A percentile compares a stretch with the other conserved stretches of the same genome.
Conservation (phyloP, 1,140 invertebrate species). For the Rhagoletis pomonella region DNA sequence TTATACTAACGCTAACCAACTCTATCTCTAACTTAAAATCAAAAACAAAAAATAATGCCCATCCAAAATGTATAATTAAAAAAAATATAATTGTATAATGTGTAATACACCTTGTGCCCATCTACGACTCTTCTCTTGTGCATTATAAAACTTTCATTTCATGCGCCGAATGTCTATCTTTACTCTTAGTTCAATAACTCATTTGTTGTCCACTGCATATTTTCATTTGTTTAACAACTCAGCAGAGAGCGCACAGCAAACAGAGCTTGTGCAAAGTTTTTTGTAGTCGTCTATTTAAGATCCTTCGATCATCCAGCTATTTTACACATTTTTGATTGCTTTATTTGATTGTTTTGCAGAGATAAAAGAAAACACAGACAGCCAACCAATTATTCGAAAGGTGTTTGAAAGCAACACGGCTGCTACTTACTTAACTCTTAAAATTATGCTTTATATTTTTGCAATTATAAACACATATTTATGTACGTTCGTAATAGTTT, state of each 20-base stretch:
- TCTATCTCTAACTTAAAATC: too few species aligned
- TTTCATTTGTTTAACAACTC: slow-evolving; percentile 33
- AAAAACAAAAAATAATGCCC: too few species aligned
- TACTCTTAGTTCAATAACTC: neutral
- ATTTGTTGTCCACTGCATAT: too few species aligned
- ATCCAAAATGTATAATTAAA: too few species aligned
- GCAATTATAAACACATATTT: neutral
- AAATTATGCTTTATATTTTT: neutral
- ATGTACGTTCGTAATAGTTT: too few species aligned
- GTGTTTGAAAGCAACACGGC: neutral
- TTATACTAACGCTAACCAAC: too few species aligned
- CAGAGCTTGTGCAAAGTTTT: neutral
- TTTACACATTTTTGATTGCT: neutral
- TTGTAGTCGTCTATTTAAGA: neutral
- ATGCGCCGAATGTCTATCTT: neutral
- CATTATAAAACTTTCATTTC: neutral
- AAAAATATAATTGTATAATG: too few species aligned
- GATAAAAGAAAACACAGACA: neutral
- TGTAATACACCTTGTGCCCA: too few species aligned
- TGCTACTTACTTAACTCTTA: neutral
- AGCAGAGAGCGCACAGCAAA: neutral
- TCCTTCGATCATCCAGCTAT: neutral
- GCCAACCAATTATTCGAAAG: neutral
- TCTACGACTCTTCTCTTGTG: neutral
- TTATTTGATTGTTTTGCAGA: slow-evolving; percentile 31